Percentiles rank a stretch among this genome's conserved stretches.
Conservation (phyloP, 2,797 vertebrate genomes). For the Hippopotamyrus pictus region DNA sequence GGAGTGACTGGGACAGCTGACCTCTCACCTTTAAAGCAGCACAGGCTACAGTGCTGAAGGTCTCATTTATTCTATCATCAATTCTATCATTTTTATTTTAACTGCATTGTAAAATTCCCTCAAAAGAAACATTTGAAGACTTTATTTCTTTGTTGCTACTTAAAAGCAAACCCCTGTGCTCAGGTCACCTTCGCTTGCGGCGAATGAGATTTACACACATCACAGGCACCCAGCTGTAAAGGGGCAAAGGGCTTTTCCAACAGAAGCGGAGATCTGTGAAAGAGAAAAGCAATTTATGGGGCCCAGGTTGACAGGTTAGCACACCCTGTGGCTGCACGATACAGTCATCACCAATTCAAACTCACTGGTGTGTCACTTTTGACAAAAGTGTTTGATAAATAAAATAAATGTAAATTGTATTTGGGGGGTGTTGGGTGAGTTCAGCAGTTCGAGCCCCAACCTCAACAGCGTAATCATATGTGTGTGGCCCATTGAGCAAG, state of each 20-base stretch:
- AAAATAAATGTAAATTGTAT: background rate
- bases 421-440: background rate
- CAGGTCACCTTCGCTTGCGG: background rate
- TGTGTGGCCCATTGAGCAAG: background rate
- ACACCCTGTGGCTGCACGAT: background rate
- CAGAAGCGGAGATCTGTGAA: background rate
- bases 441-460: background rate
- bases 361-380: background rate
- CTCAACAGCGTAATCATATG: background rate
- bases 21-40: no score
- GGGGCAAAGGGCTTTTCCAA: background rate
- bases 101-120: background rate
- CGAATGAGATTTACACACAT: background rate
- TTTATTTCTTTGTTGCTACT: background rate
- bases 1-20: no score
- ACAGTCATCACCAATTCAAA: background rate
- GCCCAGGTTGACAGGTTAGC: background rate
- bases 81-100: background rate
- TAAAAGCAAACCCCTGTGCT: background rate
- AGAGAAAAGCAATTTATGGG: background rate
- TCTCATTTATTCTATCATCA: background rate
- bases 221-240: background rate
- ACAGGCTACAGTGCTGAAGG: background rate
- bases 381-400: background rate
- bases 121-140: background rate